A percentile compares a stretch with the other conserved stretches of the same genome.
Evolutionary conservation across 2,888 invertebrate genomes (phyloP).

Genomic region (Unio pictorum): DNA sequence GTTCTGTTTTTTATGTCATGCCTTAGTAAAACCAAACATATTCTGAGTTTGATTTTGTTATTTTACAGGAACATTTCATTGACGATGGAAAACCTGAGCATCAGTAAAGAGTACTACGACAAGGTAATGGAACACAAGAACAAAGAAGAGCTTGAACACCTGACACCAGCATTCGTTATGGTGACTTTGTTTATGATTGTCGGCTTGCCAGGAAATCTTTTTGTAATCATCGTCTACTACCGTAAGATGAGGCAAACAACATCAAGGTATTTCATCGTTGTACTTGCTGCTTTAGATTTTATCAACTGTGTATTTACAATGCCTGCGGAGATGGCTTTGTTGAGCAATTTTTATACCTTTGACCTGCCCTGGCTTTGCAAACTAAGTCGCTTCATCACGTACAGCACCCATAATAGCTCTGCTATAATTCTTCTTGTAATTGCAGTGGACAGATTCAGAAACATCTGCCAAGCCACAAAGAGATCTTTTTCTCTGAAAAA

Average conservation of each 20-base stretch:
- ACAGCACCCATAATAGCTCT: constrained; percentile 46
- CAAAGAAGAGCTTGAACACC: too few relatives aligned
- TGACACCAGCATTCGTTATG: too few relatives aligned
- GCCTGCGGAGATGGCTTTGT: constrained; percentile 39
- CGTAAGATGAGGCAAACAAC: constrained; percentile 44
- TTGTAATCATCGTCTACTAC: constrained; percentile 41
- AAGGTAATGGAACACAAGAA: too few relatives aligned
- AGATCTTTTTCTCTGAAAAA: constrained; percentile 36
- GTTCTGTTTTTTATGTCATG: too few relatives aligned
- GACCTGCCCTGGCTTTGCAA: constrained; percentile 43
- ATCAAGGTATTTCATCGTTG: constrained; percentile 43
- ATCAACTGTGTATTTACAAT: constrained; percentile 46
- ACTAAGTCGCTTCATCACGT: constrained; percentile 40
- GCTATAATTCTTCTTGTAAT: constrained; percentile 43
- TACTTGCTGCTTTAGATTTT: constrained; percentile 45
- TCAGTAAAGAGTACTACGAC: too few relatives aligned
- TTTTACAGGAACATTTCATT: too few relatives aligned
- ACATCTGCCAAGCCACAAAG: constrained; percentile 42
- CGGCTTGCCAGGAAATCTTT: constrained; percentile 27
- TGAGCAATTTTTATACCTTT: constrained; percentile 38
- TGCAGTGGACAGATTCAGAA: constrained; percentile 45
- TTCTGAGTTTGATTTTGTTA: too few relatives aligned
- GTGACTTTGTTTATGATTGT: too few relatives aligned
- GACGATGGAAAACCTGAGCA: too few relatives aligned
- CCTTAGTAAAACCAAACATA: too few relatives aligned